Conservation (phyloP, 2,113 vertebrate species). For the Mobula hypostoma region DNA sequence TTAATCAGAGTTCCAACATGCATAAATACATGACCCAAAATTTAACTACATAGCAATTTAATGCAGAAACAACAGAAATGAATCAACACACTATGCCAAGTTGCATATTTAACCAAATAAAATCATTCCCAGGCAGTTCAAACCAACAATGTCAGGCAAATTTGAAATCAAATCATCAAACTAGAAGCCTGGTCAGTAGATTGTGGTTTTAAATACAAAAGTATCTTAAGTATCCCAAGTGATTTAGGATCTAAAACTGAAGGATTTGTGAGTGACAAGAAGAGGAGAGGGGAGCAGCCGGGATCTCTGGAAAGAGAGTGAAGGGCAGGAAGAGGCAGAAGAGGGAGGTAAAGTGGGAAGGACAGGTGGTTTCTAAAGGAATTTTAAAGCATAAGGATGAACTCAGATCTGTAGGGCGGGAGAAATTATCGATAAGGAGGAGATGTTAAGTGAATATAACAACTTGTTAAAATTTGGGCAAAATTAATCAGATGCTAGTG, state of each 20-base stretch:
- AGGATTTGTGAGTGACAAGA: too few relatives aligned
- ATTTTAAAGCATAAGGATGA: too few relatives aligned
- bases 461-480: neutral
- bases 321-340: neutral
- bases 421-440: neutral
- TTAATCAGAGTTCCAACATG: constrained; percentile 4
- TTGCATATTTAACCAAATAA: neutral
- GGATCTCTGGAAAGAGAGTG: neutral
- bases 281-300: neutral
- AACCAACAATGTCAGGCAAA: neutral
- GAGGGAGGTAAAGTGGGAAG: neutral
- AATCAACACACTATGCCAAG: neutral
- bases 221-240: too few relatives aligned
- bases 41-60: constrained; percentile 4
- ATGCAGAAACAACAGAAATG: neutral
- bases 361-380: too few relatives aligned
- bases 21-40: neutral
- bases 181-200: neutral
- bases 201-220: too few relatives aligned
- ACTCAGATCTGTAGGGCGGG: neutral
- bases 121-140: neutral
- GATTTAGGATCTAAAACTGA: too few relatives aligned
- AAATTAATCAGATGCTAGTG: neutral
- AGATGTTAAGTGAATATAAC: neutral
- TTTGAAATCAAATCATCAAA: neutral